Evolutionary conservation across 92 coral and sea anemone species (phyloP).

Genomic region (Umimayanthus chanpuru): DNA sequence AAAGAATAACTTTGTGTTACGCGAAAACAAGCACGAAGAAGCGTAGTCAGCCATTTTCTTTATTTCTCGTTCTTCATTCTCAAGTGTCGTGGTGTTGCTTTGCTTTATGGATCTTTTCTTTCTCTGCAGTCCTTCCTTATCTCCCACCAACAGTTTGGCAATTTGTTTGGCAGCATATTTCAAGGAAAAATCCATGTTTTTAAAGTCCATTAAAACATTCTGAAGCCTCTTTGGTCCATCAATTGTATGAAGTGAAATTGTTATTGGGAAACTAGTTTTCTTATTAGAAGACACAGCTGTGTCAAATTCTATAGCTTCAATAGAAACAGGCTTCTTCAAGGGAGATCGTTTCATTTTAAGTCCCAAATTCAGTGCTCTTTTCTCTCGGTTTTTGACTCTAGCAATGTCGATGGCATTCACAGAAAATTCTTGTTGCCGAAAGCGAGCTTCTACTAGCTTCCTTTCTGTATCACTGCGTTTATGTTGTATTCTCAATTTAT

Average conservation of each 20-base stretch:
- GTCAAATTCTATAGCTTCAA: slow-evolving; percentile 46
- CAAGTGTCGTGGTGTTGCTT: not conserved
- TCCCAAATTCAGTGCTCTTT: slow-evolving; percentile 57
- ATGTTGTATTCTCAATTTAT: slow-evolving; percentile 42
- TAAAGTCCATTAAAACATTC: slow-evolving; percentile 62
- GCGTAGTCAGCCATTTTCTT: not conserved
- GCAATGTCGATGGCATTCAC: slow-evolving; percentile 43
- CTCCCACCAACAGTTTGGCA: slow-evolving; percentile 42
- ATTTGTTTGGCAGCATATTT: slow-evolving; percentile 49
- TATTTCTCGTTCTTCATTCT: not conserved
- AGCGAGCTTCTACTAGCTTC: slow-evolving; percentile 55
- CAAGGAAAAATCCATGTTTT: slow-evolving; percentile 31
- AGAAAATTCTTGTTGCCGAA: slow-evolving; percentile 48
- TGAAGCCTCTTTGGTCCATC: slow-evolving; percentile 35
- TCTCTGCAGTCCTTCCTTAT: slow-evolving; percentile 6
- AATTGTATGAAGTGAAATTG: slow-evolving; percentile 30
- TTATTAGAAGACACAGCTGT: slow-evolving; percentile 39
- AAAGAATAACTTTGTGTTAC: slow-evolving; percentile 38
- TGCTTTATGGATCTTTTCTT: not conserved
- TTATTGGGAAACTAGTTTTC: slow-evolving; percentile 53
- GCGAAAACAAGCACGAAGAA: slow-evolving; percentile 43
- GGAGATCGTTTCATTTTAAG: slow-evolving; percentile 39
- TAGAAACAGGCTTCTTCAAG: slow-evolving; percentile 32
- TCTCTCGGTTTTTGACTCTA: slow-evolving; percentile 31
- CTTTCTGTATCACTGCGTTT: slow-evolving; percentile 33